Base-by-base conservation (phyloP, 2,797 vertebrate species). In the Ctenochaetus hawaiiensis region DNA sequence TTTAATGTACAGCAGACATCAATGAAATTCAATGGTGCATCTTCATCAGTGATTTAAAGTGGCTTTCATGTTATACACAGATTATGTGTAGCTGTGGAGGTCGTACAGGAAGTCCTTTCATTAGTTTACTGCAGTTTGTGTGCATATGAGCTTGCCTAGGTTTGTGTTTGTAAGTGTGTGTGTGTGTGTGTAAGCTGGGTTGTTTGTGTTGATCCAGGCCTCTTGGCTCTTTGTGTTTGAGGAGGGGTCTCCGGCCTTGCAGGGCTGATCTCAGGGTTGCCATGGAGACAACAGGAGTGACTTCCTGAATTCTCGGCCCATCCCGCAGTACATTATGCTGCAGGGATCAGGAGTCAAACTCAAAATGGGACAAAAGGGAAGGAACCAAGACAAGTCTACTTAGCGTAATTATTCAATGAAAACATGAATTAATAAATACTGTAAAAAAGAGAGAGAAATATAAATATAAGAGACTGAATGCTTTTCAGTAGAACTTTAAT, bases 171-270 rank as follows among this genome's bases (percentile, higher is more conserved):
- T 68, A 7, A 47, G 30, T 61, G 71, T 63, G 48, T 58, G 67
- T 59, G 48, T 45, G 67, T 43, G 84, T 65, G 75, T 47, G 49
- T 52, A 5, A 23, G 69, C 54, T 0, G 39, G 47, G 73, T 87
- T 92, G 91, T 94, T 91, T 92, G 90, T 93, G 93, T 93, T 91
- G 92, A 92, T 91, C 83, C 82, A 90, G 80, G 83, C 89, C 89
- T 89, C 88, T 75, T 78, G 76, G 86, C 84, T 84, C 90, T 93
- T 92, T 92, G 88, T 93, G 92, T 93, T 92, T 91, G 90, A 94
- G 93, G 92, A 92, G 92, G 92, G 92, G 90, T 94, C 93, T 93
- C 92, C 90, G 92, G 92, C 89, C 87, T 85, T 47, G 23, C 80
- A 57, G 80, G 83, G 83, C 85, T 91, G 85, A 90, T 91, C 86